Conservation (phyloP, 2,797 vertebrate species). For the Diplodus puntazzo region DNA sequence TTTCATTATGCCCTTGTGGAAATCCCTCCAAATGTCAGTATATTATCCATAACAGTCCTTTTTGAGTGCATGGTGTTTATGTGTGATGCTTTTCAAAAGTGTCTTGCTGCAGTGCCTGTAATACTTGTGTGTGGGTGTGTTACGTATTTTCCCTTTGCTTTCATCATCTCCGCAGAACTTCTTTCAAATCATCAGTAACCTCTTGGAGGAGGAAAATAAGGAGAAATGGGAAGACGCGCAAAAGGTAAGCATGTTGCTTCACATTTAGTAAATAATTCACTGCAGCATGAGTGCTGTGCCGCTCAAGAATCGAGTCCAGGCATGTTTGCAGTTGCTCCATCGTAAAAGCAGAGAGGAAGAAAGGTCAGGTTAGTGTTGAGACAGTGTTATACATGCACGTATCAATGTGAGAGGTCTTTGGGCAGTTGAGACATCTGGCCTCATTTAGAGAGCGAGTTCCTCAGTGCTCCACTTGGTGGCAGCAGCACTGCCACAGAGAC, state of each 20-base stretch:
- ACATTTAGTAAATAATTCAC: conserved; percentile 66
- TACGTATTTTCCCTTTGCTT: conserved; percentile 65
- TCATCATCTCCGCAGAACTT: conserved; percentile 91
- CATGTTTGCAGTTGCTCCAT: conserved; percentile 27
- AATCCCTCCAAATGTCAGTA: conserved; percentile 44
- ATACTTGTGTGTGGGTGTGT: conserved; percentile 66
- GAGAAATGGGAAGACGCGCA: conserved; percentile 99
- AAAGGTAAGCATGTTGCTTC: conserved; percentile 88
- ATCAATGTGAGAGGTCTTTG: conserved; percentile 60
- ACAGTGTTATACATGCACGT: conserved; percentile 37
- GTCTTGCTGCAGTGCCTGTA: conserved; percentile 61
- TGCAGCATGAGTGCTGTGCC: conserved; percentile 32
- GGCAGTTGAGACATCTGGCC: conserved; percentile 70
- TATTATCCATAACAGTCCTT: conserved; percentile 49
- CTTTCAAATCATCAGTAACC: conserved; percentile 99
- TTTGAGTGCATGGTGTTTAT: conserved; percentile 48
- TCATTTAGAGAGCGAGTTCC: conserved; percentile 64
- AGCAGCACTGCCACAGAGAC: conserved; percentile 79
- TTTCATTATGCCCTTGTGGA: conserved; percentile 51
- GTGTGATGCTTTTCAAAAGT: conserved; percentile 57
- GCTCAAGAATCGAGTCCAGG: conserved; percentile 13
- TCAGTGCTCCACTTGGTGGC: conserved; percentile 85
- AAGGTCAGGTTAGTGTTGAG: conserved; percentile 30
- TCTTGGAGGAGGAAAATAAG: conserved; percentile 98
- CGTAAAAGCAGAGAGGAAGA: conserved; percentile 39